Base-by-base conservation (phyloP, 2,888 invertebrate genomes). In the Caenorhabditis sp. region DNA sequence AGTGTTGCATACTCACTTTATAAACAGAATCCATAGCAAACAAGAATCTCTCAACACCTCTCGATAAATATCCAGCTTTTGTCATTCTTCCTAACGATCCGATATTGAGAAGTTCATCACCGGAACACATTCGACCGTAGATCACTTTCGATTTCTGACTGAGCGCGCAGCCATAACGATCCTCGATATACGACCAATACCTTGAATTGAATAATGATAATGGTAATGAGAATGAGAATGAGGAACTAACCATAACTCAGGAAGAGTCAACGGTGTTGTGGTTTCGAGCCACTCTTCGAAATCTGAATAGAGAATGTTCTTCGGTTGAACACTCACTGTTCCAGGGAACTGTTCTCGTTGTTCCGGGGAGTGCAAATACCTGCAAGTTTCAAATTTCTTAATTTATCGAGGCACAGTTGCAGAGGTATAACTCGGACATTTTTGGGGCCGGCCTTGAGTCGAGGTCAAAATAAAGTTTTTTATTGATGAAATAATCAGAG, bases 91-190 rank as follows among this genome's bases (percentile, higher is more conserved):
- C 83, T 21, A 86, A 71, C 49, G 72, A 73, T 31, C 59, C 70
- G 50, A 86, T 81, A 55, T 81, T 76, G 12, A 85, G 71, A 14
- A 82, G 70, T 61, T 86, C 86, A 50, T 86, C 84, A 24, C 86
- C 85, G n/a, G 79, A 77, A 71, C 85, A 85, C 82, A 84, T 81
- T 26, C 79, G 78, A 14, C 84, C 82, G 66, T 84, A 84, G 23
- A 77, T 70, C 36, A 82, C 77, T 54, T 80, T 82, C 67, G 78
- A 79, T 51, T 78, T 77, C 60, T 83, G 81, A 19, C 77, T 81
- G 51, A 85, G 69, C 10, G 85, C 85, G 69, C 85, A 85, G 61
- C 81, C 80, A 69, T 80, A 81, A 24, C 70, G 66, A 14, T 76
- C 70, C 63, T 83, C 80, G 60, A 80, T 78, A 63, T 70, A 83